A percentile compares a stretch with the other conserved stretches of the same genome.
These are phyloP conservation scores for Drosophila lacteicornis DNA, from an alignment of 1,140 invertebrate genomes.

Conservation along the genomic window DNA sequence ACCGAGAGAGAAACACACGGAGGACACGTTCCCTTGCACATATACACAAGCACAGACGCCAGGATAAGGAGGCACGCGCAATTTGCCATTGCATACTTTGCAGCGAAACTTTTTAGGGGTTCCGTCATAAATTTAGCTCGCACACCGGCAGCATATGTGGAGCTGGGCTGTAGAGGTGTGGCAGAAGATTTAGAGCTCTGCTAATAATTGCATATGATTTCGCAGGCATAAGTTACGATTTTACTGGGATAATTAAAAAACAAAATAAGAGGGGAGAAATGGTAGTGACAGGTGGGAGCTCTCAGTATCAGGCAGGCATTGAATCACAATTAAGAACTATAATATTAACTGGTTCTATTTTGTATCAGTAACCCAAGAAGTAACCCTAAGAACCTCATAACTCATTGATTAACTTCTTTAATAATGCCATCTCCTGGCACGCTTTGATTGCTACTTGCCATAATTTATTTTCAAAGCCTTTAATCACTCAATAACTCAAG, in stretches of 20 bases:
- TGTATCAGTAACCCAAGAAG: too few relatives aligned
- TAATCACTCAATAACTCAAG: constrained; percentile 5
- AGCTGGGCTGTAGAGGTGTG: background rate
- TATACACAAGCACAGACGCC: background rate
- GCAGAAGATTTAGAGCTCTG: constrained; percentile 37
- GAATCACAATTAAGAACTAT: background rate
- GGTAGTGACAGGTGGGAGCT: background rate
- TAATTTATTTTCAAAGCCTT: too few relatives aligned
- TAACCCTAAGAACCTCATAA: background rate
- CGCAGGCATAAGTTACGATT: constrained; percentile 12
- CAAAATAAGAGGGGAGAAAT: background rate
- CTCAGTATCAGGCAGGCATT: background rate
- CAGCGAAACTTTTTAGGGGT: constrained; percentile 63
- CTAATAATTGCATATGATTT: constrained; percentile 61
- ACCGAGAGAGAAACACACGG: background rate
- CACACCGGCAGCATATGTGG: constrained; percentile 35
- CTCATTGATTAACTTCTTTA: background rate
- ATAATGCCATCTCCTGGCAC: background rate
- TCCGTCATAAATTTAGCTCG: constrained; percentile 57
- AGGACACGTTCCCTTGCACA: background rate
- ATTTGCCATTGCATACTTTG: constrained; percentile 67
- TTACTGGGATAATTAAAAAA: constrained; percentile 8
- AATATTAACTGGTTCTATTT: too few relatives aligned
- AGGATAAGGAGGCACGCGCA: constrained; percentile 26
- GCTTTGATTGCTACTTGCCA: too few relatives aligned